Conservation (phyloP, 2,888 invertebrate species). For the Rhingia campestris region DNA sequence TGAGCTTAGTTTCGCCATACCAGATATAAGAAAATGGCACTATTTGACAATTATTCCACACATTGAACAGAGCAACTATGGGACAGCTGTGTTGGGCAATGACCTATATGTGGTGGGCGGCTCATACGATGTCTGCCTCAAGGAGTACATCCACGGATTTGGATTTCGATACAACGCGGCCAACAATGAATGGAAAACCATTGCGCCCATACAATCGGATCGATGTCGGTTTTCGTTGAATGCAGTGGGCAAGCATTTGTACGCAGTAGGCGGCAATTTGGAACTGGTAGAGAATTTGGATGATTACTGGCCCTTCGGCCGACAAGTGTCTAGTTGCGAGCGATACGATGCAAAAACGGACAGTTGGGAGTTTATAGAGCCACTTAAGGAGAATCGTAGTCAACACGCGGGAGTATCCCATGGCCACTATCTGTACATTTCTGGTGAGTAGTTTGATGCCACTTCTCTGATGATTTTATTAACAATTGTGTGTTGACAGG, state of each 20-base stretch:
- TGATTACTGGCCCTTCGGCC: conserved; percentile 80
- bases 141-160: conserved; percentile 88
- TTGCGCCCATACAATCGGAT: conserved; percentile 87
- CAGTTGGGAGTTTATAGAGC: conserved; percentile 85
- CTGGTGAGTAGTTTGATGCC: conserved; percentile 76
- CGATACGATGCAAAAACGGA: conserved; percentile 85
- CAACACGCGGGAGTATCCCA: conserved; percentile 85
- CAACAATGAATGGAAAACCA: conserved; percentile 86
- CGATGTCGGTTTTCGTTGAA: conserved; percentile 87
- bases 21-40: conserved; percentile 85
- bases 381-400: conserved; percentile 85
- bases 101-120: conserved; percentile 88
- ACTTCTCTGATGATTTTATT: conserved; percentile 62
- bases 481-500: conserved; percentile 75
- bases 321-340: conserved; percentile 83
- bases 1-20: conserved; percentile 87
- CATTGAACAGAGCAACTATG: conserved; percentile 89
- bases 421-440: conserved; percentile 80
- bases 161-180: conserved; percentile 87
- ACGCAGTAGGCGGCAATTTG: conserved; percentile 87
- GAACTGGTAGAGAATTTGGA: conserved; percentile 83
- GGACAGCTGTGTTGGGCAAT: conserved; percentile 87
- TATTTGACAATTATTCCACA: conserved; percentile 88
- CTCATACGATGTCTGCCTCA: conserved; percentile 87
- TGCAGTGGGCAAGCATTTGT: conserved; percentile 84